Evolutionary conservation across 2,797 vertebrate genomes (phyloP).

Genomic region (Serranus cabrilla): DNA sequence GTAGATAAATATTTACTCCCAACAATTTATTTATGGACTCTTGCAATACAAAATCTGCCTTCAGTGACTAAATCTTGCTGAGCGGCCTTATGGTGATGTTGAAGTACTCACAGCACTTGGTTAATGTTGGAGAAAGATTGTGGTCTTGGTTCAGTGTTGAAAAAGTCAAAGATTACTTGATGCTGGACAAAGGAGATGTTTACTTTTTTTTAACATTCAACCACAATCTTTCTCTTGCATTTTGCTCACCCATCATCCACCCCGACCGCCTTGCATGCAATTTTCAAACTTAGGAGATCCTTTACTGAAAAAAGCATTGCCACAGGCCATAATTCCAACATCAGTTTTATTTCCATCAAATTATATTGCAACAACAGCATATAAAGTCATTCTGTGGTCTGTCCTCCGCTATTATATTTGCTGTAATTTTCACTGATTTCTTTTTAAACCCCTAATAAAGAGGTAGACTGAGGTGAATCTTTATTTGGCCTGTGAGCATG

Average conservation of each 20-base stretch:
- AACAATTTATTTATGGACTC: background rate
- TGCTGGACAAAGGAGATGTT: no score
- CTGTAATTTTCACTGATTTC: background rate
- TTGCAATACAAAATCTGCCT: background rate
- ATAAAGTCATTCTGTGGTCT: background rate
- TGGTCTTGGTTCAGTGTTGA: background rate
- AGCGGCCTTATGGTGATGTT: background rate
- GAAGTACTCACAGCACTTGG: background rate
- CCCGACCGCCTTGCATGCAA: background rate
- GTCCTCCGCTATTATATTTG: background rate
- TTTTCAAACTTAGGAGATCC: background rate
- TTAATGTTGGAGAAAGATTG: background rate
- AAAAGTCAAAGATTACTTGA: no score
- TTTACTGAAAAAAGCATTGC: background rate
- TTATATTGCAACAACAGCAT: background rate
- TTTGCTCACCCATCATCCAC: background rate
- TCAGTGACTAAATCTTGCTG: background rate
- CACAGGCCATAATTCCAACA: background rate
- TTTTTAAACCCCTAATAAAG: background rate
- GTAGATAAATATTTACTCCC: conserved; percentile 3
- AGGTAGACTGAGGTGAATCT: background rate
- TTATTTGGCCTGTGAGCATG: background rate
- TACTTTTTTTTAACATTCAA: no score
- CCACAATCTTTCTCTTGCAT: no score
- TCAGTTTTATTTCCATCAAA: background rate